These are phyloP conservation scores for Fulmarus glacialis DNA, from an alignment of 2,113 vertebrate genomes.

Conservation along the genomic window DNA sequence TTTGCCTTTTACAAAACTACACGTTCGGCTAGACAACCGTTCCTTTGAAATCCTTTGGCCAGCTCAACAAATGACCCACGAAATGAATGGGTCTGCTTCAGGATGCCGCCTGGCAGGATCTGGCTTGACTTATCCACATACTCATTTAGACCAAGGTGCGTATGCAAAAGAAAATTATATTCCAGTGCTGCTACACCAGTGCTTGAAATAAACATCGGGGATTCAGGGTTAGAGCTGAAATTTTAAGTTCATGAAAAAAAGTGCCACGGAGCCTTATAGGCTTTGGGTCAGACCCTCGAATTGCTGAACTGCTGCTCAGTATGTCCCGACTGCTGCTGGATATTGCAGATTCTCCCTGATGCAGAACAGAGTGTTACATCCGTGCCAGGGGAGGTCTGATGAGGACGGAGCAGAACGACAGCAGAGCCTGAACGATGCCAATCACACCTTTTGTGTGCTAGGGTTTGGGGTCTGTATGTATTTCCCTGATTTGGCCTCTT, in stretches of 20 bases:
- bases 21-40: neutral
- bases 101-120: neutral
- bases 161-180: neutral
- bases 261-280: neutral
- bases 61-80: neutral
- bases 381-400: neutral
- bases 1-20: neutral
- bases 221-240: neutral
- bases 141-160: neutral
- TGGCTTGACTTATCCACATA: neutral
- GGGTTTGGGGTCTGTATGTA: rapidly evolving
- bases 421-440: rapidly evolving
- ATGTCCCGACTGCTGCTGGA: neutral
- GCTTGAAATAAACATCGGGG: neutral
- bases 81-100: neutral
- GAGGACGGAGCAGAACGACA: neutral
- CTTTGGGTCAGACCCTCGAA: neutral
- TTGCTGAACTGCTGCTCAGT: neutral
- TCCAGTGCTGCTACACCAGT: neutral
- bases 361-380: rapidly evolving
- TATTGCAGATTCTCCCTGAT: neutral
- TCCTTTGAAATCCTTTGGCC: neutral
- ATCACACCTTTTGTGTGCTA: neutral
- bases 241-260: conserved; percentile 31
- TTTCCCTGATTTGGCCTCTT: neutral